A percentile compares a stretch with the other conserved stretches of the same genome.
phyloP scores from a whole-genome alignment of 2,888 invertebrate species.

The Branchellion lobata region DNA sequence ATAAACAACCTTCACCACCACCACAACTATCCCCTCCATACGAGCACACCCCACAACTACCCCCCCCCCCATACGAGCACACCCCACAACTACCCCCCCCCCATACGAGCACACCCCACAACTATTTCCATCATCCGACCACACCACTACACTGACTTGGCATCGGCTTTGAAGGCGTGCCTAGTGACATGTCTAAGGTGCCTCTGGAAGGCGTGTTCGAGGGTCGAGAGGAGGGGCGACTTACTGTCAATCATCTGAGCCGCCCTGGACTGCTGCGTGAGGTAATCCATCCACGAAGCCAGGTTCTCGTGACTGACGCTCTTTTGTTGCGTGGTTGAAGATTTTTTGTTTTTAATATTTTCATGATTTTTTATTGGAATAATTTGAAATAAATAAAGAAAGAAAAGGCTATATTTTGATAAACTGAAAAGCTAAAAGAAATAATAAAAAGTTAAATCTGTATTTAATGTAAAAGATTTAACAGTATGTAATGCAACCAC shows the following conservation, averaged over 20 bases:
- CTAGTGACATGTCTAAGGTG: conserved; percentile 75
- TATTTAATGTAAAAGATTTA: background rate
- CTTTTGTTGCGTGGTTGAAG: conserved; percentile 64
- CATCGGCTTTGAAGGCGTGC: conserved; percentile 59
- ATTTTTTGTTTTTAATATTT: too few relatives aligned
- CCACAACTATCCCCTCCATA: too few relatives aligned
- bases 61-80: too few relatives aligned
- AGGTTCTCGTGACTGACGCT: conserved; percentile 74
- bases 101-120: too few relatives aligned
- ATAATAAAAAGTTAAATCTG: background rate
- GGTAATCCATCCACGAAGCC: conserved; percentile 74
- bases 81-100: too few relatives aligned
- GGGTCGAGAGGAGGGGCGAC: conserved; percentile 57
- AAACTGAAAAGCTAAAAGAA: background rate
- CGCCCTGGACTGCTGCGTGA: conserved; percentile 74
- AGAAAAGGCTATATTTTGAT: background rate
- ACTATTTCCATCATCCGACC: too few relatives aligned
- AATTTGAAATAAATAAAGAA: too few relatives aligned
- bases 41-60: too few relatives aligned
- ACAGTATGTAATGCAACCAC: background rate
- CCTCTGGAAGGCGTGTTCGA: conserved; percentile 65
- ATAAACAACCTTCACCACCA: too few relatives aligned
- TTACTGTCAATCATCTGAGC: conserved; percentile 71
- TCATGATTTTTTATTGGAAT: too few relatives aligned
- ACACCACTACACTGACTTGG: conserved; percentile 54